Evolutionary conservation across 2,797 vertebrate genomes (phyloP).

Genomic region (Epinephelus malabaricus): DNA sequence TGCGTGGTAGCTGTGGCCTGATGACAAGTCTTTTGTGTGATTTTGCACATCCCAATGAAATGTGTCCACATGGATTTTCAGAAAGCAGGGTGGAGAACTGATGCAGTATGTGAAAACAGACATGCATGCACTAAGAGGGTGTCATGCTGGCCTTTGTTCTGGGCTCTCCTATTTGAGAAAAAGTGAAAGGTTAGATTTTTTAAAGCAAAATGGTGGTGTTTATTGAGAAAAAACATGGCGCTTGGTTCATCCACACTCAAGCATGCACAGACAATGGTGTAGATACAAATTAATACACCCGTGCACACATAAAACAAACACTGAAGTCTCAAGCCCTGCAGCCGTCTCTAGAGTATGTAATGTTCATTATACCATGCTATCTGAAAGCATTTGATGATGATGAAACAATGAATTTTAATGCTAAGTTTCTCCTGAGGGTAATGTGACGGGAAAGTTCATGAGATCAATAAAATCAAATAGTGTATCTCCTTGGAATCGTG

Average conservation of each 20-base stretch:
- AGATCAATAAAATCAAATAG: conserved; percentile 13
- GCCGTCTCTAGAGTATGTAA: conserved; percentile 22
- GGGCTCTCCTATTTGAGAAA: background rate
- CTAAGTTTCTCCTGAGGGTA: background rate
- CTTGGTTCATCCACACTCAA: background rate
- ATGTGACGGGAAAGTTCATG: conserved; percentile 7
- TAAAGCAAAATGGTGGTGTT: background rate
- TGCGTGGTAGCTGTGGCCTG: conserved; percentile 26
- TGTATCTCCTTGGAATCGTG: conserved; percentile 3
- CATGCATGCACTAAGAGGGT: conserved; percentile 38
- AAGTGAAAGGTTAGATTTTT: conserved; percentile 1
- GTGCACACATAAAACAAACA: conserved; percentile 25
- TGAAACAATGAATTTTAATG: background rate
- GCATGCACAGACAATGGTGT: conserved; percentile 2
- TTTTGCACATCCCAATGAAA: conserved; percentile 58
- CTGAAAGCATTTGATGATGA: conserved; percentile 10
- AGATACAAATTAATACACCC: conserved; percentile 10
- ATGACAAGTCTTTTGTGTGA: conserved; percentile 44
- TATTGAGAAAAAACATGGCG: conserved; percentile 2
- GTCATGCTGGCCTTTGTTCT: conserved; percentile 11
- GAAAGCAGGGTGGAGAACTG: conserved; percentile 20
- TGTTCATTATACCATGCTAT: conserved; percentile 5
- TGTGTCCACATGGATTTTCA: conserved; percentile 55
- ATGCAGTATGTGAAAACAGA: conserved; percentile 47
- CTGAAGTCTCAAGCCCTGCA: conserved; percentile 5